phyloP scores from a whole-genome alignment of 2,888 invertebrate species.

The Auanema sp. region DNA sequence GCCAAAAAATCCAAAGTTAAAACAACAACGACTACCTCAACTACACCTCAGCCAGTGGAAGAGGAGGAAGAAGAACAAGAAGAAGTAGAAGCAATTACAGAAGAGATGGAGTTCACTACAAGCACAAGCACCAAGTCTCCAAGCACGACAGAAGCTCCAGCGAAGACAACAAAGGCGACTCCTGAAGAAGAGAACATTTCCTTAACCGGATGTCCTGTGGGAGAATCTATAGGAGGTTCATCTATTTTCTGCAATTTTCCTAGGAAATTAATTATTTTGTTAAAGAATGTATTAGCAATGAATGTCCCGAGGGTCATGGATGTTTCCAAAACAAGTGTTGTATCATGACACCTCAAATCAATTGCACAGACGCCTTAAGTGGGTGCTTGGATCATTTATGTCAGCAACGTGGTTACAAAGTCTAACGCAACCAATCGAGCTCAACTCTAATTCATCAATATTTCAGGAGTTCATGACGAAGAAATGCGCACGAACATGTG shows the following conservation, averaged over 20 bases:
- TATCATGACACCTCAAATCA: conserved; percentile 50
- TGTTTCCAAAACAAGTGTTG: conserved; percentile 51
- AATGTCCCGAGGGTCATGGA: conserved; percentile 51
- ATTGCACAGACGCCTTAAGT: conserved; percentile 45
- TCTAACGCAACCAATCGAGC: neutral
- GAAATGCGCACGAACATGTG: conserved; percentile 50
- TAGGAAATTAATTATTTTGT: conserved; percentile 3
- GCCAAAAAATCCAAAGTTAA: conserved; percentile 6
- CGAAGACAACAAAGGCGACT: conserved; percentile 8
- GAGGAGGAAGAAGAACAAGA: conserved; percentile 19
- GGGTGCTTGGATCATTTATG: conserved; percentile 47
- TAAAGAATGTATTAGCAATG: conserved; percentile 32
- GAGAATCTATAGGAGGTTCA: conserved; percentile 50
- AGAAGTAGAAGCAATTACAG: conserved; percentile 10
- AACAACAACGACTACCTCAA: conserved; percentile 2
- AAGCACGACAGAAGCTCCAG: neutral
- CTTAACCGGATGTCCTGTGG: conserved; percentile 40
- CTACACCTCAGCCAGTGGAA: conserved; percentile 27
- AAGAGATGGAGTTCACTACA: conserved; percentile 1
- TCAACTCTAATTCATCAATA: neutral
- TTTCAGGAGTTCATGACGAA: conserved; percentile 48
- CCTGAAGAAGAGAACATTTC: conserved; percentile 16
- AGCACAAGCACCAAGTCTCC: neutral
- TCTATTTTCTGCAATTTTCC: too few relatives aligned
- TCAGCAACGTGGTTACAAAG: conserved; percentile 39